Evolutionary conservation across 1,140 invertebrate species (phyloP).

Genomic region (Chironomus striatipennis): DNA sequence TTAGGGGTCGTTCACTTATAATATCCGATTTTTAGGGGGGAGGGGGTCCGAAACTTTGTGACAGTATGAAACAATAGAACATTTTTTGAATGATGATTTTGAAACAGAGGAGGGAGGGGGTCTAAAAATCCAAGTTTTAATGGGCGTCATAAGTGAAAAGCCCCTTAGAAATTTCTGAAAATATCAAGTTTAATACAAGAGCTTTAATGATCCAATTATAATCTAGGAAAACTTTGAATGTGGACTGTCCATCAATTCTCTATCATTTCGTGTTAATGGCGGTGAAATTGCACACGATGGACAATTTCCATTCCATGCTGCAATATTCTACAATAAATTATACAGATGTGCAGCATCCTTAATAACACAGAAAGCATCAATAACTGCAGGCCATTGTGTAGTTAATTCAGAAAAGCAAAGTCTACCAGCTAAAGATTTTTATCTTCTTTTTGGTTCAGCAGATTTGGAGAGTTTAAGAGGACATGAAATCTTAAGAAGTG

Average conservation of each 20-base stretch:
- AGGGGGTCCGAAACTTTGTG: too few relatives aligned
- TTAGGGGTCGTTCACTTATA: too few relatives aligned
- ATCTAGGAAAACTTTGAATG: not conserved
- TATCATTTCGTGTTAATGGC: not conserved
- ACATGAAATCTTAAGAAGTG: not conserved
- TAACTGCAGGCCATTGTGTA: not conserved
- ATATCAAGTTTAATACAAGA: too few relatives aligned
- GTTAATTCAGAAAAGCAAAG: not conserved
- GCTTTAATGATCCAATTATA: too few relatives aligned
- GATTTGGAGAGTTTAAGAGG: not conserved
- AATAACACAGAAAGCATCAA: not conserved
- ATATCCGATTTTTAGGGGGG: too few relatives aligned
- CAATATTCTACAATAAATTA: not conserved
- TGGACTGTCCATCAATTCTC: not conserved
- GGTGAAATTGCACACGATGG: not conserved
- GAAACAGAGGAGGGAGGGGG: too few relatives aligned
- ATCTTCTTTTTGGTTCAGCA: not conserved
- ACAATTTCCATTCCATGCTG: conserved; percentile 13
- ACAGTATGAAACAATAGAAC: too few relatives aligned
- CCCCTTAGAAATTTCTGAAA: too few relatives aligned
- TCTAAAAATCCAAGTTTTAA: too few relatives aligned
- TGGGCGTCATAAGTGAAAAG: too few relatives aligned
- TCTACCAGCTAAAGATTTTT: not conserved
- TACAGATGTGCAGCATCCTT: not conserved
- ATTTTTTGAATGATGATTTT: too few relatives aligned